Evolutionary conservation across 2,888 invertebrate genomes (phyloP), one percentile per base, ranked within the genome.

Genomic region (Coleophora deauratella): DNA sequence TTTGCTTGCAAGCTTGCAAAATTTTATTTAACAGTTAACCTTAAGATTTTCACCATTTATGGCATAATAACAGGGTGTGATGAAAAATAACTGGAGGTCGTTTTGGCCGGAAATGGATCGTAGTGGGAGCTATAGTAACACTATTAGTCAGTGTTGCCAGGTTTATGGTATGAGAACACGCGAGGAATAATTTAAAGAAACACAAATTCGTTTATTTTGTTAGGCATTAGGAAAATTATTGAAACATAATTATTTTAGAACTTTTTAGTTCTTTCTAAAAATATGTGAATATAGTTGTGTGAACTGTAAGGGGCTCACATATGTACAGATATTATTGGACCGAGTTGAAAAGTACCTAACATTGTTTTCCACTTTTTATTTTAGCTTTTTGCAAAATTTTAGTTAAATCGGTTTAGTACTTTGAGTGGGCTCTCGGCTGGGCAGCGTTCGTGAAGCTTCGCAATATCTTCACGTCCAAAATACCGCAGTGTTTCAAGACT

Each of bases 101-200:
- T 44, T 38, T 37, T 37, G 41, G 42, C 52, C 45, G 54, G 54
- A 59, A 58, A 55, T 49, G 58, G 59, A 61, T 59, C 57, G 59
- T 63, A 59, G 57, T 61, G 50, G 59, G 52, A 46, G 57, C 54
- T 62, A 59, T 65, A 70, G 66, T 57, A 67, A 57, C 64, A 60
- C 62, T 60, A 77, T 76, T 70, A 66, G 67, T 78, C 66, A 72
- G 62, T 68, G 71, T 64, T 67, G 57, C 70, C 62, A 62, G 54
- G 61, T 44, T 66, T 52, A 77, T 70, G 54, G 59, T 45, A 47
- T 43, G 9, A 40, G 32, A 52, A 44, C 66, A 64, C 63, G 67
- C 66, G 46, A 63, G 55, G 53, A 30, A 37, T 31, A 30, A 27
- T 33, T 42, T 11, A 7, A 34, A 9, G 13, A 7, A 6, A 34